A percentile compares a stretch with the other conserved stretches of the same genome.
Evolutionary conservation across 2,797 vertebrate genomes (phyloP).

Genomic region (Pantherophis alleghaniensis): DNA sequence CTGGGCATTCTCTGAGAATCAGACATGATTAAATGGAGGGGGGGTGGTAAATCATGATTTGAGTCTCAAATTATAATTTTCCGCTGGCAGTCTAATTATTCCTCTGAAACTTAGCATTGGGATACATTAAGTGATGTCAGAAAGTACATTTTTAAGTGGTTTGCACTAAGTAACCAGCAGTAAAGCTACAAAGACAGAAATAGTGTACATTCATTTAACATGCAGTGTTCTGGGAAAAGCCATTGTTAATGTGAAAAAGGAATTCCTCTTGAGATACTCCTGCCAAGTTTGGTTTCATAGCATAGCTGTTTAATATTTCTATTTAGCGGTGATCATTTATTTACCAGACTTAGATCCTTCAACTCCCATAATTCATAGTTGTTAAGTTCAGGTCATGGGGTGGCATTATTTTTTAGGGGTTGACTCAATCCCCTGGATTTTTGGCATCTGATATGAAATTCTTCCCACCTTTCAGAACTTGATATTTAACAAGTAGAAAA

Average conservation of each 20-base stretch:
- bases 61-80: constrained; percentile 54
- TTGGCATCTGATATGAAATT: constrained; percentile 24
- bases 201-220: constrained; percentile 43
- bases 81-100: constrained; percentile 60
- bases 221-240: constrained; percentile 61
- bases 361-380: constrained; percentile 66
- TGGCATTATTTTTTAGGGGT: constrained; percentile 62
- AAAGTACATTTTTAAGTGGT: constrained; percentile 66
- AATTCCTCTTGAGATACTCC: constrained; percentile 70
- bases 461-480: background rate
- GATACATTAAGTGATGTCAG: constrained; percentile 63
- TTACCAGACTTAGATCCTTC: constrained; percentile 70
- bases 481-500: background rate
- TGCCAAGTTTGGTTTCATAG: constrained; percentile 74
- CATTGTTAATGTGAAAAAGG: constrained; percentile 67
- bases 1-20: background rate
- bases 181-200: constrained; percentile 69
- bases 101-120: constrained; percentile 63
- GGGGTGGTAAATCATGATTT: background rate
- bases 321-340: constrained; percentile 77
- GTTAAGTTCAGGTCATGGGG: constrained; percentile 58
- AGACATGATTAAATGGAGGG: background rate
- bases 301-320: constrained; percentile 73
- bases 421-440: constrained; percentile 59
- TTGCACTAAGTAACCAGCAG: constrained; percentile 64